Percentiles rank a stretch among this genome's conserved stretches.
Evolutionary conservation across 2,113 vertebrate genomes (phyloP).

Genomic region (Pollimyrus isidori): DNA sequence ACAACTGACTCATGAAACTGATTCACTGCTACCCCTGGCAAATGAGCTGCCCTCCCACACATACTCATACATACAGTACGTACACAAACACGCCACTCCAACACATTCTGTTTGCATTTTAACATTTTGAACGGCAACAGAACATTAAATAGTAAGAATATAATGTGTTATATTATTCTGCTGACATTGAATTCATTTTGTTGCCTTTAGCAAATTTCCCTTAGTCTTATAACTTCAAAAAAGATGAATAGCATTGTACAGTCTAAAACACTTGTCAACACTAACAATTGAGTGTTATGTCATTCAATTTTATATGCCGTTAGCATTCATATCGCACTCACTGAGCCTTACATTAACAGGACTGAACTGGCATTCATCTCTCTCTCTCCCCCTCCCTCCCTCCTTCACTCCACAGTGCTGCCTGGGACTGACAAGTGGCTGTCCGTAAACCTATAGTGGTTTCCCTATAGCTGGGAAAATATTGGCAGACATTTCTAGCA

Average conservation of each 20-base stretch:
- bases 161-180: neutral
- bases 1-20: slow-evolving; percentile 7
- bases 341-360: neutral
- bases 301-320: neutral
- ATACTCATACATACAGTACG: neutral
- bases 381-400: neutral
- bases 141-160: neutral
- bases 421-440: no score
- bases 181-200: neutral
- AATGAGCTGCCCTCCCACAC: neutral
- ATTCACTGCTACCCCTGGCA: neutral
- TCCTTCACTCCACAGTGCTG: neutral
- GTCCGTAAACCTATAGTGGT: neutral
- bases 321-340: neutral
- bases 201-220: neutral
- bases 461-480: neutral
- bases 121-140: neutral
- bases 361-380: neutral
- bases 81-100: neutral
- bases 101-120: neutral
- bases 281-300: neutral
- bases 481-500: neutral
- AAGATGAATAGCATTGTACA: neutral
- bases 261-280: neutral
- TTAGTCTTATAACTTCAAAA: neutral